Base-by-base conservation (phyloP, 2,888 invertebrate genomes). In the Meteorus colon region DNA sequence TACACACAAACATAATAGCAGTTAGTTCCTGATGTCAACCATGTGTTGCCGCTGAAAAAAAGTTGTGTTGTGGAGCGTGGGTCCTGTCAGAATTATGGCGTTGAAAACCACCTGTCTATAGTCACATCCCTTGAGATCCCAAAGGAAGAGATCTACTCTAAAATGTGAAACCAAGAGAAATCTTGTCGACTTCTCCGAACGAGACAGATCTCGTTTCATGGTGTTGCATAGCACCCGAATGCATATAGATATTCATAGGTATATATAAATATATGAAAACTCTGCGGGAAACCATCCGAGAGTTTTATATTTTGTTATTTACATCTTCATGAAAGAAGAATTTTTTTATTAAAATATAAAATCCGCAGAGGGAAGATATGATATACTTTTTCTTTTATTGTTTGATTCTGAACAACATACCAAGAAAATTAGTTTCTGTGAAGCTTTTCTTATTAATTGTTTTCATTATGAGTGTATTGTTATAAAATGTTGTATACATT, bases 81-180 rank as follows among this genome's bases (percentile, higher is more conserved):
- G 73, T 83, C 81, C 80, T 80, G 80, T 81, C 81, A 76, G 72
- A 78, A 82, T 81, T 75, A 79, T 78, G 68, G 81, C 81, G 80
- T 79, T 81, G 80, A 81, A 81, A 81, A 81, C 86, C 86, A 86
- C 86, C 86, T 86, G 86, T 82, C 84, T 73, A 71, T 51, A n/a
- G 45, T 51, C 24, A 63, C 68, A 77, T 83, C 85, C 82, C 82
- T 10, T 34, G 81, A 79, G 84, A 80, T 71, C 68, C 10, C 63
- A 16, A 12, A 72, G 73, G 60, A 69, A 68, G 67, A 65, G 8
- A 24, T 51, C 65, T 60, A 70, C 16, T 19, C n/a, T 77, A 67
- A 71, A 74, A 80, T 60, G 67, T 74, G 81, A 82, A 83, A 82
- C 79, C 79, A 79, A 80, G 79, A 78, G 81, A 76, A 83, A 85